These are phyloP conservation scores for Andrena minutula DNA, from an alignment of 2,888 invertebrate species.

Conservation along the genomic window DNA sequence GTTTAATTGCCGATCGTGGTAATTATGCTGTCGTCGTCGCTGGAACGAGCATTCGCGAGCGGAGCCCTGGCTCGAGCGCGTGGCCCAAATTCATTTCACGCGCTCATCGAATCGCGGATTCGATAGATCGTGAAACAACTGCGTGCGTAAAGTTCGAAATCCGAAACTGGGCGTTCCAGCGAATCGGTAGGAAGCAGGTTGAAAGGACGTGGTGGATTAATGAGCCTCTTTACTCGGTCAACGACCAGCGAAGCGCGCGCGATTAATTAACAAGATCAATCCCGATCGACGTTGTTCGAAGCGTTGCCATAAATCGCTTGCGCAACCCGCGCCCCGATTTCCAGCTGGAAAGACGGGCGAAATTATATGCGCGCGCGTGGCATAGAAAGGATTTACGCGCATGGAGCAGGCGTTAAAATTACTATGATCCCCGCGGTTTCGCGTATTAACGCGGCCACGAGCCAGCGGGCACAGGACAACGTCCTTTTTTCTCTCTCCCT, in stretches of 20 bases:
- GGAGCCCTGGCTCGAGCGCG: constrained; percentile 22
- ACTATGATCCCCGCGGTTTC: constrained; percentile 42
- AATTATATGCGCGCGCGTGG: constrained; percentile 46
- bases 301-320: constrained; percentile 53
- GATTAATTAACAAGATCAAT: constrained; percentile 65
- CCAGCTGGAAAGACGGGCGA: constrained; percentile 60
- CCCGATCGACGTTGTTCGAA: constrained; percentile 50
- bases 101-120: neutral
- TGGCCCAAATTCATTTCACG: constrained; percentile 23
- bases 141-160: neutral
- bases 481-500: neutral
- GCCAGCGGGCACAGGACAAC: constrained; percentile 30
- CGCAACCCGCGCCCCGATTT: constrained; percentile 68
- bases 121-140: neutral
- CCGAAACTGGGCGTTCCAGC: neutral
- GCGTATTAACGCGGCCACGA: constrained; percentile 31
- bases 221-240: neutral
- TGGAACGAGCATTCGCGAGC: constrained; percentile 7
- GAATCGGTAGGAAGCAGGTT: neutral
- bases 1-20: constrained; percentile 39
- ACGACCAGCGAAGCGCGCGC: constrained; percentile 7
- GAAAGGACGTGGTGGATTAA: constrained; percentile 14
- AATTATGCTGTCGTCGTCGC: constrained; percentile 17
- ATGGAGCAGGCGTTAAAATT: constrained; percentile 49
- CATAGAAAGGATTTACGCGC: constrained; percentile 55